These are phyloP conservation scores for Schizopygopsis malacanthus DNA, from an alignment of 2,797 vertebrate species.

Conservation along the genomic window DNA sequence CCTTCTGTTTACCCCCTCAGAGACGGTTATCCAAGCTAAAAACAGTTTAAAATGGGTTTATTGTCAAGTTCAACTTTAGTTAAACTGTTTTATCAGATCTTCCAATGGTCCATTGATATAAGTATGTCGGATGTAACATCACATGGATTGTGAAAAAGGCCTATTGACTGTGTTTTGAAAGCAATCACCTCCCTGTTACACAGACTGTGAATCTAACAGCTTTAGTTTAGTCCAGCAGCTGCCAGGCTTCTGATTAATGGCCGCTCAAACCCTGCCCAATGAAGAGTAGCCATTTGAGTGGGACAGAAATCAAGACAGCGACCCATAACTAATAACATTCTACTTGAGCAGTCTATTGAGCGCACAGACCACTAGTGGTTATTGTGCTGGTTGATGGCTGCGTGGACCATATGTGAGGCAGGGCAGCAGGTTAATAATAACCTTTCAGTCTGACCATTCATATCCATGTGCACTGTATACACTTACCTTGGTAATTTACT, in stretches of 20 bases:
- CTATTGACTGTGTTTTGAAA: slow-evolving; percentile 25
- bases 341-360: slow-evolving; percentile 81
- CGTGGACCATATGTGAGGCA: slow-evolving; percentile 54
- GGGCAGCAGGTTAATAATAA: slow-evolving; percentile 62
- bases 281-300: slow-evolving; percentile 78
- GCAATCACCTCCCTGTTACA: slow-evolving; percentile 14
- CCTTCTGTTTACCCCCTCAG: neutral
- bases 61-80: slow-evolving; percentile 3
- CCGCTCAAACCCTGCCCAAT: slow-evolving; percentile 75
- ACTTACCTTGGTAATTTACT: slow-evolving; percentile 37
- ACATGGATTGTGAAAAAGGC: slow-evolving; percentile 4
- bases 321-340: slow-evolving; percentile 84
- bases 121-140: neutral
- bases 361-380: slow-evolving; percentile 65
- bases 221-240: slow-evolving; percentile 73
- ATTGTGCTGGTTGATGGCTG: slow-evolving; percentile 61
- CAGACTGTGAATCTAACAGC: slow-evolving; percentile 52
- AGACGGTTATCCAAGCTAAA: neutral
- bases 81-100: neutral
- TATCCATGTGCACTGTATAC: slow-evolving; percentile 24
- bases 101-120: neutral
- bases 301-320: slow-evolving; percentile 75
- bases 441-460: slow-evolving; percentile 49
- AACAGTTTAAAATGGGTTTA: neutral
- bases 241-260: slow-evolving; percentile 84